These are phyloP conservation scores for Dasypus novemcinctus DNA, from an alignment of 2,113 vertebrate genomes.

Conservation along the genomic window DNA sequence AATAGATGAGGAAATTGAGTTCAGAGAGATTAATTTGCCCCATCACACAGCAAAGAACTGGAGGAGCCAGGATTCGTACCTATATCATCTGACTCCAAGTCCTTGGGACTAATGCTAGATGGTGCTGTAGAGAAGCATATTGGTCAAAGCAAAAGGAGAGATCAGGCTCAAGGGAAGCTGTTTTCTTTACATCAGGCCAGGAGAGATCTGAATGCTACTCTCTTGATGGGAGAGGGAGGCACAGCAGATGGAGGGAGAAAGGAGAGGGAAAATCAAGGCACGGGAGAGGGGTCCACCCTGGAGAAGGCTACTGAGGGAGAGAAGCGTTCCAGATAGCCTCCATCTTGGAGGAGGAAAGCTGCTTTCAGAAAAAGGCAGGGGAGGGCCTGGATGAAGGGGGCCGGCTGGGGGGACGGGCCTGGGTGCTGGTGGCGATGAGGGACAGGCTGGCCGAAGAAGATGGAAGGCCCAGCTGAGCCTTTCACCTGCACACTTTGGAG, in stretches of 20 bases:
- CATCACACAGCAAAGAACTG: background rate
- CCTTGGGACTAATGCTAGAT: background rate
- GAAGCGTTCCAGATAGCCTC: background rate
- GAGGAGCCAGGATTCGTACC: background rate
- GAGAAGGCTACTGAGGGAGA: background rate
- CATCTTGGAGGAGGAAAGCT: background rate
- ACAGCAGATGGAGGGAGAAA: fast-evolving
- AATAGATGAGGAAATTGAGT: no score
- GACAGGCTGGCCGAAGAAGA: background rate
- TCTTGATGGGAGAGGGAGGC: background rate
- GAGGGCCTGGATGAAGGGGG: background rate
- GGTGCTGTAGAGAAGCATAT: background rate
- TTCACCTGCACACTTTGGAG: background rate
- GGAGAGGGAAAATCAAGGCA: background rate
- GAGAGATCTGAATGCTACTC: background rate
- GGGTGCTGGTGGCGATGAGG: background rate
- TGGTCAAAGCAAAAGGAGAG: background rate
- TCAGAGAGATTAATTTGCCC: background rate
- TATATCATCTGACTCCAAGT: background rate
- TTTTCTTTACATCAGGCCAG: background rate
- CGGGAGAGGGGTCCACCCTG: background rate
- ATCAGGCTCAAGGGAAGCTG: background rate
- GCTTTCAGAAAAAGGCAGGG: background rate
- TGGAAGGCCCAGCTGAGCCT: background rate
- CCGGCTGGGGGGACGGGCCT: background rate